Percentiles rank a stretch among this genome's conserved stretches.
These are phyloP conservation scores for Verasper variegatus DNA, from an alignment of 2,113 vertebrate genomes.

Conservation along the genomic window DNA sequence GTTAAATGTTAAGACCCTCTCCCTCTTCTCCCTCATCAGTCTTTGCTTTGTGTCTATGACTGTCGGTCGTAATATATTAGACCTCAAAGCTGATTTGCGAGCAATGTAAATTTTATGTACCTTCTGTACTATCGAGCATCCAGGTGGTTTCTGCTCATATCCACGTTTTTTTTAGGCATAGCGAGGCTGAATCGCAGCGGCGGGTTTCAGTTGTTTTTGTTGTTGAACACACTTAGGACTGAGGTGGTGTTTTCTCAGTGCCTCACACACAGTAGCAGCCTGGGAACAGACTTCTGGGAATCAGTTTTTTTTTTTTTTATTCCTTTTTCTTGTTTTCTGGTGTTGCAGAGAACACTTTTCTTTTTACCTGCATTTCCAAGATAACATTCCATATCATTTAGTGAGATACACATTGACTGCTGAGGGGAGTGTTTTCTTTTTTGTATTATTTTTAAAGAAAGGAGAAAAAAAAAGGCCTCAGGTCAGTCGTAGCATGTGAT, in stretches of 20 bases:
- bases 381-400: conserved; percentile 72
- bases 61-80: conserved; percentile 59
- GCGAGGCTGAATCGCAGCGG: conserved; percentile 35
- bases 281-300: conserved; percentile 59
- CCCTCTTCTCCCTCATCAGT: conserved; percentile 43
- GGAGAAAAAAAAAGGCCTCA: conserved; percentile 54
- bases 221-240: conserved; percentile 35
- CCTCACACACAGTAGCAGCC: conserved; percentile 72
- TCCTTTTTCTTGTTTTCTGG: conserved; percentile 34
- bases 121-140: conserved; percentile 42
- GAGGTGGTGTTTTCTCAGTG: conserved; percentile 39
- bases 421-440: conserved; percentile 42
- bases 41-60: conserved; percentile 66
- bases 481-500: conserved; percentile 76
- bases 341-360: conserved; percentile 37
- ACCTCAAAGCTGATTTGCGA: conserved; percentile 65
- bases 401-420: conserved; percentile 39
- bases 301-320: conserved; percentile 12
- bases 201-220: conserved; percentile 39
- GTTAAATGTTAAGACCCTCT: conserved; percentile 75
- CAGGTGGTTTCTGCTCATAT: conserved; percentile 53
- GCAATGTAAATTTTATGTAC: conserved; percentile 49
- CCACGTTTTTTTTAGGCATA: conserved; percentile 22
- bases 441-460: conserved; percentile 46
- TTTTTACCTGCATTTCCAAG: conserved; percentile 53